phyloP scores from a whole-genome alignment of 2,888 invertebrate species.

The Autographa gamma region DNA sequence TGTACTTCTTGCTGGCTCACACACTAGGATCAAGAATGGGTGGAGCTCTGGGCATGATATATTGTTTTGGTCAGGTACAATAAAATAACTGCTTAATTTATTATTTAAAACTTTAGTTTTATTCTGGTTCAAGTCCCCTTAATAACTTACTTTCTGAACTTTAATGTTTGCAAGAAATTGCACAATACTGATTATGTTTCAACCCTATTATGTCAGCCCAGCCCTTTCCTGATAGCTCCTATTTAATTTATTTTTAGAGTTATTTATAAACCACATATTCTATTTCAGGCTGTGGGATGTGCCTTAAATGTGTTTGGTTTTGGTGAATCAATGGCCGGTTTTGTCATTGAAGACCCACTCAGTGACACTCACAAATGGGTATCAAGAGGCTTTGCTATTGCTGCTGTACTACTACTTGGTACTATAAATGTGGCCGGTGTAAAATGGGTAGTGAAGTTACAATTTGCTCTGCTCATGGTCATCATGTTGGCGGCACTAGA shows the following conservation, averaged over 20 bases:
- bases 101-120: background rate
- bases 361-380: slow-evolving; percentile 91
- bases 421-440: slow-evolving; percentile 98
- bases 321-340: slow-evolving; percentile 97
- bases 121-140: background rate
- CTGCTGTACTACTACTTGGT: slow-evolving; percentile 95
- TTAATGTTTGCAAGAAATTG: no score
- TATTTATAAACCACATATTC: background rate
- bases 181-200: no score
- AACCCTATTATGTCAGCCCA: no score
- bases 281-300: slow-evolving; percentile 96
- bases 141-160: no score
- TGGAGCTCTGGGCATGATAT: slow-evolving; percentile 97
- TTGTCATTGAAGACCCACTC: slow-evolving; percentile 90
- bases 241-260: background rate
- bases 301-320: slow-evolving; percentile 98
- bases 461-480: slow-evolving; percentile 95
- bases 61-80: slow-evolving; percentile 97
- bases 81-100: slow-evolving; percentile 30
- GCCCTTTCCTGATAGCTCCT: no score
- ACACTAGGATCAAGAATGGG: slow-evolving; percentile 98
- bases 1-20: slow-evolving; percentile 98
- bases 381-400: slow-evolving; percentile 95
- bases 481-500: slow-evolving; percentile 96
- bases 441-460: slow-evolving; percentile 98